Evolutionary conservation across 2,888 invertebrate genomes (phyloP).

Genomic region (Nomada goodeniana): DNA sequence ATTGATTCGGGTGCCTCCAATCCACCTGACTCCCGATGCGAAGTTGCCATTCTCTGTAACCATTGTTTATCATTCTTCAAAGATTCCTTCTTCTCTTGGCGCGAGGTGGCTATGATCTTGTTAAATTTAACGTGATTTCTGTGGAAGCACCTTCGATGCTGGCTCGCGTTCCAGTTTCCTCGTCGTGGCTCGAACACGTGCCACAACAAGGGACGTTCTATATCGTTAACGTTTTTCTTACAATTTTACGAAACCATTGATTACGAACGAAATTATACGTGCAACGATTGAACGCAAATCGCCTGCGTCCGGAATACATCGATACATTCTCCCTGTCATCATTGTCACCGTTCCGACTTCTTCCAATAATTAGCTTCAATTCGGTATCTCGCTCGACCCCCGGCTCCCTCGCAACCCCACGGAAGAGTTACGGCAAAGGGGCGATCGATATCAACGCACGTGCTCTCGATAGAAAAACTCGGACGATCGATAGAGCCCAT

Average conservation of each 20-base stretch:
- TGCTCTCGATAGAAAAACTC: conserved; percentile 25
- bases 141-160: conserved; percentile 56
- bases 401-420: neutral
- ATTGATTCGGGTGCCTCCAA: neutral
- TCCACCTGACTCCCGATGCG: neutral
- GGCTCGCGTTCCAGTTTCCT: conserved; percentile 33
- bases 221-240: neutral
- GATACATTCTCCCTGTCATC: too few species aligned
- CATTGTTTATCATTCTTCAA: conserved; percentile 1
- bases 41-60: conserved; percentile 1
- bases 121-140: conserved; percentile 61
- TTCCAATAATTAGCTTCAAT: too few species aligned
- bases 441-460: conserved; percentile 28
- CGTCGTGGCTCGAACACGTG: conserved; percentile 22
- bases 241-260: neutral
- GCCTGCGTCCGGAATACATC: too few species aligned
- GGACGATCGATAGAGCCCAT: conserved; percentile 33
- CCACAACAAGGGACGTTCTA: conserved; percentile 4
- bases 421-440: neutral
- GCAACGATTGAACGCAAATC: neutral
- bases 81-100: neutral
- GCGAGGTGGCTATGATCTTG: conserved; percentile 41
- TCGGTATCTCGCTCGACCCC: neutral
- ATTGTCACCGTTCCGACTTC: too few species aligned
- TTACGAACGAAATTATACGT: neutral